Evolutionary conservation across 1,140 invertebrate genomes (phyloP), one percentile per base, ranked within the genome.

Genomic region (Drosophila lowei): DNA sequence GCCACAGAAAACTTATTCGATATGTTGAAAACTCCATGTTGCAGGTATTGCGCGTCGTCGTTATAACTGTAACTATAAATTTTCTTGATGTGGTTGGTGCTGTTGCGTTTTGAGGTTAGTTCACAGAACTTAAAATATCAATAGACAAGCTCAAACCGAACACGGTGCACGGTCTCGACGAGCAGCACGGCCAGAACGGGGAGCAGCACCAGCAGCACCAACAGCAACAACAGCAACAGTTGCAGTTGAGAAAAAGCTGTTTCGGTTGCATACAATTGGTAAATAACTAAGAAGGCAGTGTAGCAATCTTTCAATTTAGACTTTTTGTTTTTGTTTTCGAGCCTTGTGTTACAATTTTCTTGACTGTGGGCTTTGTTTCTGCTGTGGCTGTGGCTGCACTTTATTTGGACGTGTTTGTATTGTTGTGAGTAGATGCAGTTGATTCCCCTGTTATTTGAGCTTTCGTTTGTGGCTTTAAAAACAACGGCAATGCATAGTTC

Each of bases 51-150:
- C 77, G 73, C 77, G 65, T 77, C 73, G 60, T 64, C 58, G 73
- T 78, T 38, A 11, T 38, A 88, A 81, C 81, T 85, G 77, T 86
- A 85, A 85, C 79, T 84, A 59, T 76, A 84, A 84, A 85, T 72
- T 85, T 81, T 59, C 30, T 80, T 77, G 81, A 60, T 76, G 72
- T 53, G 47, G 53, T 57, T 73, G 72, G 56, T 77, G 67, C 50
- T 64, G 55, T 80, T 77, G 64, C 57, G 38, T 66, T 81, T 81
- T 86, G 41, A 74, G 67, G 60, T 75, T 71, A 74, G 76, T 88
- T 81, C 78, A 75, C 78, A 88, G 70, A 86, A 88, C 75, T 67
- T 67, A 46, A 88, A 88, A 78, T 78, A 75, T 65, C 61, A 72
- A 75, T 71, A 67, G 47, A 41, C 67, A 66, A 49, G 48, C 72